Conservation (phyloP, 2,113 vertebrate genomes). For the Indri indri region DNA sequence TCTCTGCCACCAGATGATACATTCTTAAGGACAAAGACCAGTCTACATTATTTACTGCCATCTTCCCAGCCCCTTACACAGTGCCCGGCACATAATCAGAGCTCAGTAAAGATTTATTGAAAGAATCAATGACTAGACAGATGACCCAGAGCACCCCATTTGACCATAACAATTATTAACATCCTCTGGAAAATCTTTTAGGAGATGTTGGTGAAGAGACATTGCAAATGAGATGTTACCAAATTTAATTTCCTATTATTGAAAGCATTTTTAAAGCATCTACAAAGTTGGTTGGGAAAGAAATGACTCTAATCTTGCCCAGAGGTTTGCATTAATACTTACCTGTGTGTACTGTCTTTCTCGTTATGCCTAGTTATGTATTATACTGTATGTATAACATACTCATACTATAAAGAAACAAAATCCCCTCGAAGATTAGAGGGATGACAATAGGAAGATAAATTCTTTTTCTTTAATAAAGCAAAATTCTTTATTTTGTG, state of each 20-base stretch:
- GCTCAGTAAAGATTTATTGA: background rate
- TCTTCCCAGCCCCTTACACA: background rate
- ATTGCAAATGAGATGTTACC: background rate
- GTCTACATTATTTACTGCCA: background rate
- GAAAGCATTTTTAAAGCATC: background rate
- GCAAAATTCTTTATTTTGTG: background rate
- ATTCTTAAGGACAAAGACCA: background rate
- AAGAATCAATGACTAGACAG: background rate
- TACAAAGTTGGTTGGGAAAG: constrained; percentile 27
- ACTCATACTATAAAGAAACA: background rate
- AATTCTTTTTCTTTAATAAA: background rate
- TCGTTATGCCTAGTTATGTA: background rate
- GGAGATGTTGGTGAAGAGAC: background rate
- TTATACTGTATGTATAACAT: background rate
- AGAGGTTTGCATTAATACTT: background rate
- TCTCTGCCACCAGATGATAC: background rate
- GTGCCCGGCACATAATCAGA: background rate
- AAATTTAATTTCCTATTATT: background rate
- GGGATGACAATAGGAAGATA: background rate
- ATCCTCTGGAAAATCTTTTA: background rate
- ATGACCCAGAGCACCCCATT: background rate
- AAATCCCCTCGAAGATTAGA: background rate
- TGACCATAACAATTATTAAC: background rate
- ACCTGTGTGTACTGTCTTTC: background rate
- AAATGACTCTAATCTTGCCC: background rate